These are phyloP conservation scores for Pandion haliaetus DNA, from an alignment of 2,113 vertebrate genomes.

Conservation along the genomic window DNA sequence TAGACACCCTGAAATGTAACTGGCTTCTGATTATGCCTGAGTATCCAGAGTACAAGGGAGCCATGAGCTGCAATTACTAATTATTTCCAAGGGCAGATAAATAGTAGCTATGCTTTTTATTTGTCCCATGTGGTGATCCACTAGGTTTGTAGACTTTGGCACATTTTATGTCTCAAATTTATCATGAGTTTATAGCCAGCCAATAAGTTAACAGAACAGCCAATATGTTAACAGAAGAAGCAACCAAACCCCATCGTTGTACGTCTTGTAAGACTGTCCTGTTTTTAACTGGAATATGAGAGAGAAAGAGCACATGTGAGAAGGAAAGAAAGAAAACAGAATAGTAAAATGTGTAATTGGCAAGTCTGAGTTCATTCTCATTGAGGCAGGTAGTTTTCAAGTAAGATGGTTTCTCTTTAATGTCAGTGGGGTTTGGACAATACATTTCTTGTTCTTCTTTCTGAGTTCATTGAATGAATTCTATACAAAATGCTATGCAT, in stretches of 20 bases:
- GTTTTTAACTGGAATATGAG: not conserved
- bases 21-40: not conserved
- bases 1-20: not conserved
- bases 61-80: not conserved
- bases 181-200: constrained; percentile 30
- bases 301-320: not conserved
- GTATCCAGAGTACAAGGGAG: not conserved
- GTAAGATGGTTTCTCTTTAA: not conserved
- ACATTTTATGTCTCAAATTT: constrained; percentile 46
- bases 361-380: not conserved
- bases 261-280: not conserved
- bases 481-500: not conserved
- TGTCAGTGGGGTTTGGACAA: not conserved
- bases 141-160: constrained; percentile 28
- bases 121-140: constrained; percentile 26
- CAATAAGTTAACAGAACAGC: constrained; percentile 25
- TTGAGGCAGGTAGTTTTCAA: not conserved
- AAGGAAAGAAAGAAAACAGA: not conserved
- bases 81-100: constrained; percentile 57
- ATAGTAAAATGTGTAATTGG: not conserved
- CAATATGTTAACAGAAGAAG: constrained; percentile 19
- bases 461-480: not conserved
- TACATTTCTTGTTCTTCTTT: not conserved
- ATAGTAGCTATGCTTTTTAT: constrained; percentile 28
- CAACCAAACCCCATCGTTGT: not conserved